phyloP scores from a whole-genome alignment of 2,113 vertebrate genomes.

The Osmerus eperlanus region DNA sequence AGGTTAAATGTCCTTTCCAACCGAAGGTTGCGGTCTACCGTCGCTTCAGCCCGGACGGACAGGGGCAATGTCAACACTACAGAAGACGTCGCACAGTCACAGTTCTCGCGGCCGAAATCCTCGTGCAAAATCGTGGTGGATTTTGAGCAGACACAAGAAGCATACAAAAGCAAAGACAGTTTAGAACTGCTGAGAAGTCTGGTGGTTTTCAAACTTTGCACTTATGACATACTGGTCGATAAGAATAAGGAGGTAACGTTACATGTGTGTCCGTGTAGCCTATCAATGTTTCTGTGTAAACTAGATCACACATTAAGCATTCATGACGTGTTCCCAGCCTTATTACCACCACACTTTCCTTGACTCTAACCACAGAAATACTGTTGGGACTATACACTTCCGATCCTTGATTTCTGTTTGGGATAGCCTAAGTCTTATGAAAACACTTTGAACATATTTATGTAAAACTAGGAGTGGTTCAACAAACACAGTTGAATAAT shows the following conservation, averaged over 20 bases:
- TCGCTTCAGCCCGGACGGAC: slow-evolving; percentile 21
- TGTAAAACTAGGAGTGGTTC: no score
- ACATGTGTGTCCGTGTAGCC: neutral
- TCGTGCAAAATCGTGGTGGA: slow-evolving; percentile 51
- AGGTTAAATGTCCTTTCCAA: slow-evolving; percentile 6
- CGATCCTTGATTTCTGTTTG: no score
- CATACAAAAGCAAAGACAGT: slow-evolving; percentile 77
- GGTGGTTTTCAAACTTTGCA: slow-evolving; percentile 75
- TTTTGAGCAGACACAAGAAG: slow-evolving; percentile 69
- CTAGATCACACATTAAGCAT: no score
- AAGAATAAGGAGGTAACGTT: slow-evolving; percentile 71
- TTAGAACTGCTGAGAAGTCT: slow-evolving; percentile 75
- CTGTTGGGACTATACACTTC: no score
- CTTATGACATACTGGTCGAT: slow-evolving; percentile 69
- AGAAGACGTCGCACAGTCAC: neutral
- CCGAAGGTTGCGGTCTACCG: slow-evolving; percentile 48
- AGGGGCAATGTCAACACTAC: slow-evolving; percentile 2
- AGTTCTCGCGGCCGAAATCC: slow-evolving; percentile 8
- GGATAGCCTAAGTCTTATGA: no score
- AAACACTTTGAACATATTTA: no score
- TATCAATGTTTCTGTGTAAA: no score
- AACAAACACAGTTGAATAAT: no score
- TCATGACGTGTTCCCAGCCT: no score
- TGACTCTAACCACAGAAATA: no score
- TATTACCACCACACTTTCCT: no score